Evolutionary conservation across 2,888 invertebrate species (phyloP).

Genomic region (Drosophila quasianomalipes): DNA sequence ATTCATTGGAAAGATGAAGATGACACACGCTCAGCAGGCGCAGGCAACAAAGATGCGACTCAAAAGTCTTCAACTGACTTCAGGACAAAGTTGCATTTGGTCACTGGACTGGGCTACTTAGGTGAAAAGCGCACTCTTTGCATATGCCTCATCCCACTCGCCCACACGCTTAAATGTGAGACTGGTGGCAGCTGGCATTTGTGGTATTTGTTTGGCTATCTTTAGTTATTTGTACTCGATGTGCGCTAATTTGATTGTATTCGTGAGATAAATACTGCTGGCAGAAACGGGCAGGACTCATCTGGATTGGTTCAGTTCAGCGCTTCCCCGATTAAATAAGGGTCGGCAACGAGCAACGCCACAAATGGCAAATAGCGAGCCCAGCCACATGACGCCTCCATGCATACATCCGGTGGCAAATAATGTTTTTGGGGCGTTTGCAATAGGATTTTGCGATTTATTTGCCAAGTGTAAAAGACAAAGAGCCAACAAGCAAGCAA

Average conservation of each 20-base stretch:
- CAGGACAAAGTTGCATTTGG: conserved; percentile 48
- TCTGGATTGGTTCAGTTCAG: conserved; percentile 28
- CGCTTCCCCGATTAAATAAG: conserved; percentile 44
- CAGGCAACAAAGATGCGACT: conserved; percentile 12
- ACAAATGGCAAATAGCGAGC: conserved; percentile 38
- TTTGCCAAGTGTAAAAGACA: conserved; percentile 76
- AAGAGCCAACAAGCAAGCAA: conserved; percentile 49
- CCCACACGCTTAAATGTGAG: neutral
- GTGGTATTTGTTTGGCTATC: conserved; percentile 69
- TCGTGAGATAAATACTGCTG: conserved; percentile 73
- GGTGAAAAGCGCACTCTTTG: conserved; percentile 21
- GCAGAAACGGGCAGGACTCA: conserved; percentile 35
- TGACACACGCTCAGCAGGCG: conserved; percentile 42
- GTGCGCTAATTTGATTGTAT: conserved; percentile 82
- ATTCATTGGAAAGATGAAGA: conserved; percentile 44
- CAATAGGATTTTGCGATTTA: conserved; percentile 79
- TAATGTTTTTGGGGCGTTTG: conserved; percentile 61
- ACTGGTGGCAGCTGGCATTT: conserved; percentile 44
- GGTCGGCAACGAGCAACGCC: conserved; percentile 5
- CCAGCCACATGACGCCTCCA: conserved; percentile 58
- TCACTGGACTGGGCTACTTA: conserved; percentile 43
- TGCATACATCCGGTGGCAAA: conserved; percentile 78
- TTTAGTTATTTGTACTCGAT: conserved; percentile 77
- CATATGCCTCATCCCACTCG: neutral
- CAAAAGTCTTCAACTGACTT: conserved; percentile 29